Conservation (phyloP, 2,113 vertebrate genomes). For the Cryptoleucopteryx plumbea region DNA sequence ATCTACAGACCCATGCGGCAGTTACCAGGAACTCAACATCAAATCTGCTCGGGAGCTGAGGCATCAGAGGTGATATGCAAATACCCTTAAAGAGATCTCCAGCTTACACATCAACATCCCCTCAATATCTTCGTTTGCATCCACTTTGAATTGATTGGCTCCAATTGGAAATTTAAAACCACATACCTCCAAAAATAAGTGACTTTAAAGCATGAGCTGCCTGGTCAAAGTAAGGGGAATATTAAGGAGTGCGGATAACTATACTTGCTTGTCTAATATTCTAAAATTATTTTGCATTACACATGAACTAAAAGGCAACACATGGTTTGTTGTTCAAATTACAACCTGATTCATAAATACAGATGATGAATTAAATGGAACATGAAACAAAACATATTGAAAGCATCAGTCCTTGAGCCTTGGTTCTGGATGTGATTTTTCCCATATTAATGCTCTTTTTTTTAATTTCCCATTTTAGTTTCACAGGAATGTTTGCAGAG, state of each 20-base stretch:
- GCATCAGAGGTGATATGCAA: no score
- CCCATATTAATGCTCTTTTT: not conserved
- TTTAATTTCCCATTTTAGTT: not conserved
- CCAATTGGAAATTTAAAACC: not conserved
- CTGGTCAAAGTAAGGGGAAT: not conserved
- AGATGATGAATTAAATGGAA: not conserved
- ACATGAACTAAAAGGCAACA: not conserved
- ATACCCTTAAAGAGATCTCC: not conserved
- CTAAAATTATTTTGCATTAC: not conserved
- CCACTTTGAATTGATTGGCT: not conserved
- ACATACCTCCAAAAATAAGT: not conserved
- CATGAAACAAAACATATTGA: not conserved
- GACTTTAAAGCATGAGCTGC: not conserved
- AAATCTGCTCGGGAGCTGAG: not conserved
- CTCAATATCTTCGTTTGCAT: not conserved
- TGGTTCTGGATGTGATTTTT: not conserved
- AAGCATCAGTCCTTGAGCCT: not conserved
- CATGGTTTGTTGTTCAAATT: not conserved
- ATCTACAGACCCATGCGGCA: not conserved
- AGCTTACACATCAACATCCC: not conserved
- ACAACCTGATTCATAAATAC: not conserved
- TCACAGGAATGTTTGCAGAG: not conserved
- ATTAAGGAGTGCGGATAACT: not conserved
- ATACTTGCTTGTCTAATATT: not conserved
- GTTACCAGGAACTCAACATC: not conserved